Conservation (phyloP, 2,888 invertebrate species). For the Drosophila nr. medialis region DNA sequence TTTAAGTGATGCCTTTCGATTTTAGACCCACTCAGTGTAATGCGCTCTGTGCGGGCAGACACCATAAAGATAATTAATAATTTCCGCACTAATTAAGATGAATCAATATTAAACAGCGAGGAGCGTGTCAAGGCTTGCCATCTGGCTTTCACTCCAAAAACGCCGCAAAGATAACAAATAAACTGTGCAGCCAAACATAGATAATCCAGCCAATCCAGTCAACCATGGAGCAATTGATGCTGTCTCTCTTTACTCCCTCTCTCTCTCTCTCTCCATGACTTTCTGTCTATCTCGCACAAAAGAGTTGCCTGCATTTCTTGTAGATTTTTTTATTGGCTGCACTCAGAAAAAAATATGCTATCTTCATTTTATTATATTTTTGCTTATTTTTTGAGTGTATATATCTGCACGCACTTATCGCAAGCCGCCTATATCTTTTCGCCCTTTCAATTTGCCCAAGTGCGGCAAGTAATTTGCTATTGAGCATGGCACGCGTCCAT, state of each 20-base stretch:
- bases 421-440: background rate
- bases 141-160: conserved; percentile 46
- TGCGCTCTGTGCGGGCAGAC: conserved; percentile 18
- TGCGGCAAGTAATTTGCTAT: conserved; percentile 13
- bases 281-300: background rate
- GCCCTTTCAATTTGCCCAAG: background rate
- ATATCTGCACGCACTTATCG: background rate
- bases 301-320: too few relatives aligned
- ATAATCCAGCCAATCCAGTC: conserved; percentile 19
- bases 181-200: conserved; percentile 1
- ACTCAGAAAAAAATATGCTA: background rate
- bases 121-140: conserved; percentile 49
- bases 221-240: conserved; percentile 28
- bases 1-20: conserved; percentile 22
- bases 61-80: conserved; percentile 69
- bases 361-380: background rate
- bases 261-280: background rate
- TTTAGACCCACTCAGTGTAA: conserved; percentile 8
- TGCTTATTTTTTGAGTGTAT: background rate
- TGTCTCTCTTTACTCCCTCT: background rate
- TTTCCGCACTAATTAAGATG: conserved; percentile 76
- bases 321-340: background rate
- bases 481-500: conserved; percentile 26
- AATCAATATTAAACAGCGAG: conserved; percentile 43
- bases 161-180: conserved; percentile 28